Evolutionary conservation across 1,140 invertebrate genomes (phyloP).

Genomic region (Macrotrachela quadricornifera): DNA sequence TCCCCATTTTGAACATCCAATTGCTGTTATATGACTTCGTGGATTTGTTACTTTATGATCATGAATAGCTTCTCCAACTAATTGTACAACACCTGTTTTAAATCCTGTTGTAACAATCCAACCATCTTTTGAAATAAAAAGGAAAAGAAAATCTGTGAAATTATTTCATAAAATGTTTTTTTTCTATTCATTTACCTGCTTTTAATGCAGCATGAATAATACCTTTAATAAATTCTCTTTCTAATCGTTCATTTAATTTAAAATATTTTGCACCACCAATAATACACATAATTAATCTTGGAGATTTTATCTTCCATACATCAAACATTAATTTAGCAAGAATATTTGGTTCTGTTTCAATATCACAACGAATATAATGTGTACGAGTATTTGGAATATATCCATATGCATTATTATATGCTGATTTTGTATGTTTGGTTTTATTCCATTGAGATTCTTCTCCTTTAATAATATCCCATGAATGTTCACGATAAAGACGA

Average conservation of each 20-base stretch:
- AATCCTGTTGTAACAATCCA: constrained; percentile 33
- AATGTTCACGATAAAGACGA: too few relatives aligned
- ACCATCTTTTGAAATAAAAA: constrained; percentile 15
- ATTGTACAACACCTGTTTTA: constrained; percentile 31
- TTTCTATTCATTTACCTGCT: too few relatives aligned
- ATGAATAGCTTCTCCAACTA: constrained; percentile 31
- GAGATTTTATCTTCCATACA: background rate
- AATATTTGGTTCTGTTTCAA: too few relatives aligned
- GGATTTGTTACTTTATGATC: background rate
- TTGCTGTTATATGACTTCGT: too few relatives aligned
- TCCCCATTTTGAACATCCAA: too few relatives aligned
- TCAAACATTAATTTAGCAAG: too few relatives aligned
- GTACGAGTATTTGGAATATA: too few relatives aligned
- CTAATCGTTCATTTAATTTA: background rate
- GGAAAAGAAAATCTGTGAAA: background rate
- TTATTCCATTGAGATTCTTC: too few relatives aligned
- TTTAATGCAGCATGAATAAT: background rate
- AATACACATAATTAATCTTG: constrained; percentile 1
- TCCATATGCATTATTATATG: too few relatives aligned
- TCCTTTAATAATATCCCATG: too few relatives aligned
- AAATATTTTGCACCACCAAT: constrained; percentile 1
- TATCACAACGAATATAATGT: too few relatives aligned
- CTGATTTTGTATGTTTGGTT: too few relatives aligned
- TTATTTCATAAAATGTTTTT: background rate
- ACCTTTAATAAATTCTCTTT: constrained; percentile 2